These are phyloP conservation scores for Saccostrea glomerata DNA, from an alignment of 1,140 invertebrate genomes.

Conservation along the genomic window DNA sequence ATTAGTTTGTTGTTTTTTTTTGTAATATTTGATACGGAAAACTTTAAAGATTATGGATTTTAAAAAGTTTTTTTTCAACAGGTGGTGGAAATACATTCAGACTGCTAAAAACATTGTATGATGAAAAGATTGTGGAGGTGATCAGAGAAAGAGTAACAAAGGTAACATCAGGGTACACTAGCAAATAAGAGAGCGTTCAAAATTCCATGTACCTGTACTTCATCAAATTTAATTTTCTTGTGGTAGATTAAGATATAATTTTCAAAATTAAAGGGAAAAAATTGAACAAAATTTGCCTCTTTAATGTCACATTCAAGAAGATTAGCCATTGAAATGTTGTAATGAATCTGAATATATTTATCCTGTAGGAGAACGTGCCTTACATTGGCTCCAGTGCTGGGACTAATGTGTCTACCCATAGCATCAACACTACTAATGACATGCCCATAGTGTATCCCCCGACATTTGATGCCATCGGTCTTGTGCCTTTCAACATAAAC, in stretches of 20 bases:
- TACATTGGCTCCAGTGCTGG: constrained; percentile 91
- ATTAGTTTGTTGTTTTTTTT: too few relatives aligned
- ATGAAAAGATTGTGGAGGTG: constrained; percentile 60
- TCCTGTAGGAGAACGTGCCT: constrained; percentile 82
- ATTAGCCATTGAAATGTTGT: too few relatives aligned
- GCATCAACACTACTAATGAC: constrained; percentile 91
- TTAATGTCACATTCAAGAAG: too few relatives aligned
- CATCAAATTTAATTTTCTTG: too few relatives aligned
- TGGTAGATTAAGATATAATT: too few relatives aligned
- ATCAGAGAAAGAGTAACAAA: constrained; percentile 57
- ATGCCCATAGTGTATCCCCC: constrained; percentile 91
- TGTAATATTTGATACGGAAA: too few relatives aligned
- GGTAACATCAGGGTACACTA: constrained; percentile 15
- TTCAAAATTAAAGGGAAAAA: too few relatives aligned
- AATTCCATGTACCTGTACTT: too few relatives aligned
- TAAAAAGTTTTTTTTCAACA: not conserved
- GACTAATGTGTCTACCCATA: constrained; percentile 88
- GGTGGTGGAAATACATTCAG: constrained; percentile 67
- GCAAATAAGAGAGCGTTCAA: too few relatives aligned
- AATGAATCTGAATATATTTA: constrained; percentile 39
- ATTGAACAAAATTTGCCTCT: too few relatives aligned
- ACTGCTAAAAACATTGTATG: constrained; percentile 64
- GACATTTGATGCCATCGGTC: constrained; percentile 85
- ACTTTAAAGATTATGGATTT: too few relatives aligned
- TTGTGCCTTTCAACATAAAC: constrained; percentile 92